Conservation (phyloP, 2,797 vertebrate species). For the Oreochromis mossambicus region DNA sequence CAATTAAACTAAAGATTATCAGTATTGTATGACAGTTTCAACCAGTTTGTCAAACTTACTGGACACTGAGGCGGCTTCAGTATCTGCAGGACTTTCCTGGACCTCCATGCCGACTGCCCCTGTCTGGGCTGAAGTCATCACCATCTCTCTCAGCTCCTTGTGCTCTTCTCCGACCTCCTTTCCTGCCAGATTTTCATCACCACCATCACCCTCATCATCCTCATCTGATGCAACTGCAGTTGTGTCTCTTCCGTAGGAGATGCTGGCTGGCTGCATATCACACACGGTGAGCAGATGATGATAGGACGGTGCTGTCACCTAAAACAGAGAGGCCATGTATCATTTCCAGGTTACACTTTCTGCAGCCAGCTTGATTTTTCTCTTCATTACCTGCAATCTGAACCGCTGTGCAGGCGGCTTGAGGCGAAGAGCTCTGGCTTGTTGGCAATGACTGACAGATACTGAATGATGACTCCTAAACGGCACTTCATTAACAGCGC, state of each 20-base stretch:
- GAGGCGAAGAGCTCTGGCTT: background rate
- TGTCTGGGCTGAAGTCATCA: background rate
- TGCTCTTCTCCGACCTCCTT: background rate
- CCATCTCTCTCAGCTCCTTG: background rate
- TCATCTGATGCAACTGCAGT: background rate
- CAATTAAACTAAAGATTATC: background rate
- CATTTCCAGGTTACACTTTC: background rate
- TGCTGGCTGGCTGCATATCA: slow-evolving; percentile 37
- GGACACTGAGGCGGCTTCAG: background rate
- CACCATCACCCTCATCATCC: background rate
- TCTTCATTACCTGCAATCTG: slow-evolving; percentile 21
- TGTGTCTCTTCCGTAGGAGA: background rate
- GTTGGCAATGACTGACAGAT: background rate
- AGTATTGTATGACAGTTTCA: background rate
- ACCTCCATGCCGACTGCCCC: background rate
- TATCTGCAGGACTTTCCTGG: background rate
- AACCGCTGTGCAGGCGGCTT: background rate
- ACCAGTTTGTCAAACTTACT: slow-evolving; percentile 3
- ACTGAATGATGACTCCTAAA: background rate
- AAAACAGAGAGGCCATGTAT: background rate
- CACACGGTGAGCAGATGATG: background rate
- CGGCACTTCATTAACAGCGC: background rate
- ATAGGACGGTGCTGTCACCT: background rate
- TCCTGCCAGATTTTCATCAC: background rate
- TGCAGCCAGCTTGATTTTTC: no score